Evolutionary conservation across 2,797 vertebrate species (phyloP), one percentile per base, ranked within the genome.

Genomic region (Gobionotothen gibberifrons): DNA sequence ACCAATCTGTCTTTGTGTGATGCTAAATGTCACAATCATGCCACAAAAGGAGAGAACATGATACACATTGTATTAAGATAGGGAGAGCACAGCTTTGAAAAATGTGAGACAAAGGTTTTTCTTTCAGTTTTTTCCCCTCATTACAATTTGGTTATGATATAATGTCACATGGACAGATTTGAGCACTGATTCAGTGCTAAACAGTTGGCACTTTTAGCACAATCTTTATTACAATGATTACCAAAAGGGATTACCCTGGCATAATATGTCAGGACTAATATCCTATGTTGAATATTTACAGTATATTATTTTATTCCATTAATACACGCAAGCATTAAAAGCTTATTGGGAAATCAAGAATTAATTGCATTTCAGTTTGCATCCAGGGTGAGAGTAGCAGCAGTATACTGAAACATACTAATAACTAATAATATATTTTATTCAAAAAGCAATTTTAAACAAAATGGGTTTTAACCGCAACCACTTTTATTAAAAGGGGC

Each of bases 21-120:
- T 57, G 60, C 78, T 68, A 58, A 73, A 83, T 88, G 76, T 90
- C 86, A 85, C 70, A 85, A 84, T 82, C 49, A 51, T 60, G 67
- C 76, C 66, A 84, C 70, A 86, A 82, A 84, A 77, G 22, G 22
- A 62, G 21, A 82, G 68, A 92, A 92, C 86, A 83, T 66, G 79
- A 91, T 88, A 82, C 82, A 65, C 67, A 70, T 71, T 89, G 74
- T 86, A 47, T 83, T 68, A 56, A 72, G 61, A 90, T 21, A 76
- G 55, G 21, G 32, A 39, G 40, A 71, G 62, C 42, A 71, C 77
- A 77, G 49, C 15, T 14, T 40, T 53, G 63, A 48, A 82, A 75
- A 76, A 75, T 75, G 39, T 14, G 40, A 75, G 55, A 81, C 60
- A 81, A 53, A 67, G 68, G 52, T 78, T 81, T 54, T 40, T 39